These are phyloP conservation scores for Drosophila sp. DNA, from an alignment of 1,140 invertebrate genomes.

Conservation along the genomic window DNA sequence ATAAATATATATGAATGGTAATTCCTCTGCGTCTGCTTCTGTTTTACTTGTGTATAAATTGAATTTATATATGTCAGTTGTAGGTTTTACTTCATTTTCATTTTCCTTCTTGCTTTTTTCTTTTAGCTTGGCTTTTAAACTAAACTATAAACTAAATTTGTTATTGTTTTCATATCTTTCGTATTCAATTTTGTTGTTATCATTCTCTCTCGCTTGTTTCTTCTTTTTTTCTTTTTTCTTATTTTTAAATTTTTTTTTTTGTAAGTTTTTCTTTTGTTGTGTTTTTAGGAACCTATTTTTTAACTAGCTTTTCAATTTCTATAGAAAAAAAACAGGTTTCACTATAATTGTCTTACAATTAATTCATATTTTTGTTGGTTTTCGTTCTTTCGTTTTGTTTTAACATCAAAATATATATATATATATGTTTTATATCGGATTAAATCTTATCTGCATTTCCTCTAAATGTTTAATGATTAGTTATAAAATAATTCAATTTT, in stretches of 20 bases:
- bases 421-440: slow-evolving; percentile 27
- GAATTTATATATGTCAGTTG: slow-evolving; percentile 61
- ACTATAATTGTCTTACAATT: slow-evolving; percentile 75
- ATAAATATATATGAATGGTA: slow-evolving; percentile 35
- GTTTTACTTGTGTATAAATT: slow-evolving; percentile 61
- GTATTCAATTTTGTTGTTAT: slow-evolving; percentile 43
- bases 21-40: slow-evolving; percentile 18
- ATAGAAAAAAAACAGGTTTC: slow-evolving; percentile 66
- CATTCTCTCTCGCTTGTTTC: slow-evolving; percentile 41
- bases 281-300: slow-evolving; percentile 75
- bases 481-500: slow-evolving; percentile 27
- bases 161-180: slow-evolving; percentile 66
- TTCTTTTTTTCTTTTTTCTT: slow-evolving; percentile 26
- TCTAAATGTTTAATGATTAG: slow-evolving; percentile 36
- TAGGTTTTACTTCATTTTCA: slow-evolving; percentile 30
- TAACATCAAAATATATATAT: slow-evolving; percentile 76
- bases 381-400: slow-evolving; percentile 14
- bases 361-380: slow-evolving; percentile 58
- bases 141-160: slow-evolving; percentile 51
- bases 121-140: slow-evolving; percentile 77
- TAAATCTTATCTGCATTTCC: slow-evolving; percentile 21
- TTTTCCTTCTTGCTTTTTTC: slow-evolving; percentile 44
- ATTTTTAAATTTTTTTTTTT: slow-evolving; percentile 13
- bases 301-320: slow-evolving; percentile 73
- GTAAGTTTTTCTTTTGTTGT: slow-evolving; percentile 38